These are phyloP conservation scores for Hermaeophaga mercurialis DNA, from an alignment of 2,888 invertebrate species.

Conservation along the genomic window DNA sequence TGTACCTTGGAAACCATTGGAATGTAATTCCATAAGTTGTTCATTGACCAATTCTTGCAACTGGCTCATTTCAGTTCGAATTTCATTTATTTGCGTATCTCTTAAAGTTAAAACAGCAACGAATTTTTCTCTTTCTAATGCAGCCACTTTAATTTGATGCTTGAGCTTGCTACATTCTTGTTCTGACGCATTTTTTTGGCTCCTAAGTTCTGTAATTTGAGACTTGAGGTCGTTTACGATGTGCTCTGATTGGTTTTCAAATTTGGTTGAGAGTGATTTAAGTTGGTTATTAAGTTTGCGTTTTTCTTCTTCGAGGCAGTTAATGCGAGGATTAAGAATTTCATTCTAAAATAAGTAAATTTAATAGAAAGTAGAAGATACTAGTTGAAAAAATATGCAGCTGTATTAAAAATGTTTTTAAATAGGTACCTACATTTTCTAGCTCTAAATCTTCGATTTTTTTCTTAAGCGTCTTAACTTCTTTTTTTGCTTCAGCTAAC, in stretches of 20 bases:
- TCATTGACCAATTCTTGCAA: slow-evolving; percentile 55
- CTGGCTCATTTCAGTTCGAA: slow-evolving; percentile 53
- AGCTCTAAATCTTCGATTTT: slow-evolving; percentile 49
- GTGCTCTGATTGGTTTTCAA: slow-evolving; percentile 39
- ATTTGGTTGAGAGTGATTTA: slow-evolving; percentile 33
- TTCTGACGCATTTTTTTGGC: slow-evolving; percentile 46
- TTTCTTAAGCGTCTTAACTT: slow-evolving; percentile 44
- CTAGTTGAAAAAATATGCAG: background rate
- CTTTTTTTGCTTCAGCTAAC: slow-evolving; percentile 48
- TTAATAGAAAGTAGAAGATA: background rate
- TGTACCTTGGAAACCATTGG: slow-evolving; percentile 31
- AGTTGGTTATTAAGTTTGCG: slow-evolving; percentile 33
- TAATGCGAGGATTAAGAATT: slow-evolving; percentile 34
- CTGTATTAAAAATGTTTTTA: background rate
- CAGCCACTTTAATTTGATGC: slow-evolving; percentile 50
- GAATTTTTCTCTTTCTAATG: slow-evolving; percentile 55
- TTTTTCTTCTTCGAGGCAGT: slow-evolving; percentile 43
- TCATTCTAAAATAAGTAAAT: slow-evolving; percentile 35
- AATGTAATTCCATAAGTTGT: slow-evolving; percentile 47
- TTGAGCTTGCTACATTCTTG: slow-evolving; percentile 47
- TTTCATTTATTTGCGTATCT: slow-evolving; percentile 55
- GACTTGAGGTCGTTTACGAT: slow-evolving; percentile 44
- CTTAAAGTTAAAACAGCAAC: slow-evolving; percentile 52
- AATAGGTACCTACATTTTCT: slow-evolving; percentile 43
- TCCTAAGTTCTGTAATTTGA: slow-evolving; percentile 47